Evolutionary conservation across 2,797 vertebrate species (phyloP).

Genomic region (Enteromius afrohamiltoni): DNA sequence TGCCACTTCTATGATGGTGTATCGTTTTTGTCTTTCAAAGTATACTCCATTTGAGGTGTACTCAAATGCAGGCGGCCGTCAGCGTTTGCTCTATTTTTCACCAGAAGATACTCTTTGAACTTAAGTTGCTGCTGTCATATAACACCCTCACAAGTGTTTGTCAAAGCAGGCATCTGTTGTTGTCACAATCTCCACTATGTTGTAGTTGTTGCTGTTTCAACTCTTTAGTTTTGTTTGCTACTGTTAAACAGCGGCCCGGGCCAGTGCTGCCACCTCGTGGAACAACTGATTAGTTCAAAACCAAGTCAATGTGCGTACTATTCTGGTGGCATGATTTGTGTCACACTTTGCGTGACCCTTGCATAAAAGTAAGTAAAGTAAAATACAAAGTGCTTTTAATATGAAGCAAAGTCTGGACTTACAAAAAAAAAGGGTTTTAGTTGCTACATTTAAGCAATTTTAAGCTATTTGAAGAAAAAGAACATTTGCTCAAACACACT

Average conservation of each 20-base stretch:
- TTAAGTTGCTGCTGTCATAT: neutral
- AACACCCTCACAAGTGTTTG: neutral
- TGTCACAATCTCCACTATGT: neutral
- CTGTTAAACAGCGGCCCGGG: neutral
- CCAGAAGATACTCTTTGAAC: too few relatives aligned
- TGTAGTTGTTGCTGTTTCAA: too few relatives aligned
- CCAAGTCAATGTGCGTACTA: neutral
- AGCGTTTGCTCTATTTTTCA: neutral
- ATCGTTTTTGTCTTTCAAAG: neutral
- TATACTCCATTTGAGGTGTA: neutral
- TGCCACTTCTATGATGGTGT: too few relatives aligned
- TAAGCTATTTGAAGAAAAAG: neutral
- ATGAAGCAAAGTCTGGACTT: neutral
- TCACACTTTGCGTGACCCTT: too few relatives aligned
- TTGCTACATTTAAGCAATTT: neutral
- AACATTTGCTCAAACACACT: neutral
- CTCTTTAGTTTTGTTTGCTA: neutral
- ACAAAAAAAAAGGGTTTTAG: neutral
- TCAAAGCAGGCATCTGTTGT: neutral
- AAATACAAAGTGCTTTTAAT: neutral
- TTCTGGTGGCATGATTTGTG: neutral
- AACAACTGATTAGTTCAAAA: neutral
- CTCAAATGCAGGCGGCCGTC: too few relatives aligned
- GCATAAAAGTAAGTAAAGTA: neutral
- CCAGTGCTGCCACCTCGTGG: neutral